Evolutionary conservation across 2,113 vertebrate species (phyloP).

Genomic region (Podilymbus podiceps): DNA sequence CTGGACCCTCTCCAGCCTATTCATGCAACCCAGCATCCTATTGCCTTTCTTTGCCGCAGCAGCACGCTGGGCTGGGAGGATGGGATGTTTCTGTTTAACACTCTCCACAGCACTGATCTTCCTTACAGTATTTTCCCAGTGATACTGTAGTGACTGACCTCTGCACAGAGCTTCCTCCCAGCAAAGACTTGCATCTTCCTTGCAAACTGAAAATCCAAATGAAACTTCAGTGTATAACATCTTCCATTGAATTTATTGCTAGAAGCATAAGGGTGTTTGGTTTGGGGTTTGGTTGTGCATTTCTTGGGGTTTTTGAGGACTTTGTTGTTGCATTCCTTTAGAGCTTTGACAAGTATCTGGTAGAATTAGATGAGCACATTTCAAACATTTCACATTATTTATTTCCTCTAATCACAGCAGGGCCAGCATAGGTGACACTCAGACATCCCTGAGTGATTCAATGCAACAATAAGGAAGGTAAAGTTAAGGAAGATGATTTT

Average conservation of each 20-base stretch:
- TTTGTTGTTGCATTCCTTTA: background rate
- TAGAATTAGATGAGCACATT: background rate
- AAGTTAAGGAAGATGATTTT: background rate
- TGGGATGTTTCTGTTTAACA: background rate
- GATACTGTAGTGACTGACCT: background rate
- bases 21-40: too few relatives aligned
- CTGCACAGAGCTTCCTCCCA: background rate
- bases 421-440: background rate
- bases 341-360: background rate
- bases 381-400: background rate
- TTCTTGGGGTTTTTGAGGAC: too few relatives aligned
- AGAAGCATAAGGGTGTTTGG: background rate
- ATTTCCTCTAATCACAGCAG: background rate
- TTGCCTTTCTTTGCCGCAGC: too few relatives aligned
- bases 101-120: background rate
- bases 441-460: background rate
- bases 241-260: background rate
- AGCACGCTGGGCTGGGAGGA: too few relatives aligned
- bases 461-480: background rate
- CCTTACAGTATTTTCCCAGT: background rate
- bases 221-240: background rate
- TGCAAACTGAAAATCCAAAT: background rate
- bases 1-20: too few relatives aligned
- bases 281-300: background rate
- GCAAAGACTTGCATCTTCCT: background rate